Evolutionary conservation across 2,888 invertebrate species (phyloP), one percentile per base, ranked within the genome.

Genomic region (Pyrgus malvae): DNA sequence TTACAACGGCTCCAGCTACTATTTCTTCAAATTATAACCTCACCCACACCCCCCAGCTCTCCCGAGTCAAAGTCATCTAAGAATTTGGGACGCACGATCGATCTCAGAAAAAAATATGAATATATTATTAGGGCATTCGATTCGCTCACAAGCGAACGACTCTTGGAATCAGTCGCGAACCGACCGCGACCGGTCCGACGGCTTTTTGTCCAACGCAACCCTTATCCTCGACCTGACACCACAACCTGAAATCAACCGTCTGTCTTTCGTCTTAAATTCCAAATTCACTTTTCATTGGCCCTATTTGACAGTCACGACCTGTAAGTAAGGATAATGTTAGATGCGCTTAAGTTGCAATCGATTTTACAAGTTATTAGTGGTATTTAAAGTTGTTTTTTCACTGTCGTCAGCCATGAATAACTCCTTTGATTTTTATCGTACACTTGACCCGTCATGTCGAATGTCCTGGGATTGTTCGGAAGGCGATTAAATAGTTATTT

Each of bases 141-240:
- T 76, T 74, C 76, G 71, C 70, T 73, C 67, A 67, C 62, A 68
- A 60, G 64, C 69, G 70, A 73, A 74, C 77, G 72, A 74, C 76
- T 77, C 64, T 68, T 44, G 46, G 69, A 70, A 74, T 75, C 74
- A 74, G 74, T 73, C 67, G 71, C 69, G 67, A 67, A 66, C 69
- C 65, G 60, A 65, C 62, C 67, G 54, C 61, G 77, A 88, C 88
- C 87, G 86, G 89, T 89, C 70, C 38, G 67, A 78, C 85, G 21
- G 68, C 85, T 87, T 88, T 88, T 88, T 86, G 80, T 82, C 62
- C 74, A 76, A 83, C 79, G 80, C 83, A 80, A 83, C 86, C 88
- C 88, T 83, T 83, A 73, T 71, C 69, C 42, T 62, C 74, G 73
- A 78, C 77, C 79, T 73, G 72, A n/a, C 29, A 33, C 2, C 14